Base-by-base conservation (phyloP, 2,888 invertebrate genomes). In the Microctonus brassicae region DNA sequence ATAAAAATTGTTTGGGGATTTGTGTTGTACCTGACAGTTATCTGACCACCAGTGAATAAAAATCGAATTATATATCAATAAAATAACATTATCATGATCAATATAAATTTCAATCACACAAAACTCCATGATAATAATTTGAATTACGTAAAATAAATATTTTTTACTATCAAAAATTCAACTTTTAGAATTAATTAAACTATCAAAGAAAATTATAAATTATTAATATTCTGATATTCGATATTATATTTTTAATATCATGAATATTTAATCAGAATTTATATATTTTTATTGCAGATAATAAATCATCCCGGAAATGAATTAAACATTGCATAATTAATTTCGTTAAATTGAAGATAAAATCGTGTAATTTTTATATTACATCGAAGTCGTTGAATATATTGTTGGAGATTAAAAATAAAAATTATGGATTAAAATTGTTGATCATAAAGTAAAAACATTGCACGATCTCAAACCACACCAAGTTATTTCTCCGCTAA, bases 391-490 rank as follows among this genome's bases (percentile, higher is more conserved):
- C 17, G 47, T 47, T 47, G 17, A 47, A 47, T 47, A 17, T 47
- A 17, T 47, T 47, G 47, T 47, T 47, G n/a, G 6, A n/a, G 47
- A n/a, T 17, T 47, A 2, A 20, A 20, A 47, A 17, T 17, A 17
- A 47, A 39, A 47, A 47, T 47, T 13, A n/a, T 55, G 26, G 1
- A 60, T 60, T 17, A 20, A 34, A 34, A 33, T 34, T 34, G 34
- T 20, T 34, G 36, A 60, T 60, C 36, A 20, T 60, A 33, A 60
- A 60, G 34, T 34, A 5, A 26, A 34, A 62, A 39, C 62, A 62
- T 62, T 42, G 39, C 39, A 42, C 42, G 39, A 42, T 62, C 22
- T 42, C 39, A 24, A 62, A 61, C 52, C 39, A 55, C 62, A 36
- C 55, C 62, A 24, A 24, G 11, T 13, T 70, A 57, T 64, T 57